Evolutionary conservation across 2,888 invertebrate species (phyloP).

Genomic region (Gymnocheta viridis): DNA sequence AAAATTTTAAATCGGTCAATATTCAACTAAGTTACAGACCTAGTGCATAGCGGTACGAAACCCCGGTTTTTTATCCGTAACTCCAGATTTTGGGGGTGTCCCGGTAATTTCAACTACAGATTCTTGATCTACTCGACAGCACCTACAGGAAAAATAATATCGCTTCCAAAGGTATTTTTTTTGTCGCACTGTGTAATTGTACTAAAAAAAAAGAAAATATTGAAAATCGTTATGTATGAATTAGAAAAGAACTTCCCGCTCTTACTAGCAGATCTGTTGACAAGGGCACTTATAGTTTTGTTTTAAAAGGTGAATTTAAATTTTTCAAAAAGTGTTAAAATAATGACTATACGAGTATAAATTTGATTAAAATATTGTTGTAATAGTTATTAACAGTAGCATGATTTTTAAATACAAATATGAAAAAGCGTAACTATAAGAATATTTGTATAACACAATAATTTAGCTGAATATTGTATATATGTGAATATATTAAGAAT

Average conservation of each 20-base stretch:
- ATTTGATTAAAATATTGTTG: background rate
- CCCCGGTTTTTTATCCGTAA: too few relatives aligned
- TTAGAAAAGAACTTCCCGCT: background rate
- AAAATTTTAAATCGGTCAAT: too few relatives aligned
- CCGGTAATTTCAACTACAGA: too few relatives aligned
- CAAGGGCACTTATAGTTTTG: constrained; percentile 1
- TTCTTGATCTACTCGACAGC: too few relatives aligned
- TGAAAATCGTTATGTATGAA: constrained; percentile 19
- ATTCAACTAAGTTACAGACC: too few relatives aligned
- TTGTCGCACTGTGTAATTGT: background rate
- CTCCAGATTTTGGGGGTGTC: too few relatives aligned
- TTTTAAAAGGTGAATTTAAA: background rate
- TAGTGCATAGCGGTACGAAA: too few relatives aligned
- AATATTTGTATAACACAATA: constrained; percentile 13
- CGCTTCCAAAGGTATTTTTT: too few relatives aligned
- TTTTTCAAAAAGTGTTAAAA: constrained; percentile 1
- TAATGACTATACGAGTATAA: background rate
- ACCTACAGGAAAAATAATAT: too few relatives aligned
- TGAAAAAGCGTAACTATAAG: constrained; percentile 31
- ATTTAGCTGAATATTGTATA: background rate
- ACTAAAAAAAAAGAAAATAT: background rate
- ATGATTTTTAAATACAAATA: constrained; percentile 24
- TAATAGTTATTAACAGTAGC: background rate
- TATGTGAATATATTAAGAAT: constrained; percentile 24
- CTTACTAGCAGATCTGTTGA: constrained; percentile 28